phyloP scores from a whole-genome alignment of 1,140 invertebrate species.

The Hyles euphorbiae region DNA sequence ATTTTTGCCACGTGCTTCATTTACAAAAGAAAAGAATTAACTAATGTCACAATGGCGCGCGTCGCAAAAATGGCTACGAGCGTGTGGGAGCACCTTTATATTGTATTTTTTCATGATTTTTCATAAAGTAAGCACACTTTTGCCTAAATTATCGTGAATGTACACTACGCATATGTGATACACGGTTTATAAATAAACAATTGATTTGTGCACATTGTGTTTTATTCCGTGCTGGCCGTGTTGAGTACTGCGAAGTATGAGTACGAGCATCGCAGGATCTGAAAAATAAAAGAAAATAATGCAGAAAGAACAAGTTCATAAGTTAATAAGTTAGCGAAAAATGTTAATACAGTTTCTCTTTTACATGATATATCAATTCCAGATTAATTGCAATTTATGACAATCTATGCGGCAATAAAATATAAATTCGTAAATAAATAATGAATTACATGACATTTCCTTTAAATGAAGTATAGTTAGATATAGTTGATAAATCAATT shows the following conservation, averaged over 20 bases:
- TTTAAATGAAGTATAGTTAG: too few species aligned
- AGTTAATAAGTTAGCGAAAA: too few species aligned
- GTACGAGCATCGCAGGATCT: constrained; percentile 70
- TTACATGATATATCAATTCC: too few species aligned
- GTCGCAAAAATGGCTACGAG: background rate
- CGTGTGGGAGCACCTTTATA: constrained; percentile 3
- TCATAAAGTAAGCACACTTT: constrained; percentile 64
- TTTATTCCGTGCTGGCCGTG: constrained; percentile 48
- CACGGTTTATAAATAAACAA: constrained; percentile 70
- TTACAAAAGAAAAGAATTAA: too few species aligned
- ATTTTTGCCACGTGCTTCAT: background rate
- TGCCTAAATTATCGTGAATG: constrained; percentile 66
- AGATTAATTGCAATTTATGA: too few species aligned
- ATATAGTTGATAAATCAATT: too few species aligned
- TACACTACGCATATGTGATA: constrained; percentile 72
- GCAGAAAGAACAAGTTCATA: too few species aligned
- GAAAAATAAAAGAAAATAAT: constrained; percentile 28
- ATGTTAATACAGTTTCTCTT: too few species aligned
- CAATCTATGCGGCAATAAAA: too few species aligned
- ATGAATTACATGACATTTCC: too few species aligned
- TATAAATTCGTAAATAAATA: too few species aligned
- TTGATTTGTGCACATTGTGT: constrained; percentile 48
- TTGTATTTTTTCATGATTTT: constrained; percentile 67
- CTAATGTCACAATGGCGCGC: too few species aligned
- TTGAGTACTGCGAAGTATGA: constrained; percentile 72